Evolutionary conservation across 1,140 invertebrate species (phyloP), one percentile per base, ranked within the genome.

Genomic region (Halotydeus destructor): DNA sequence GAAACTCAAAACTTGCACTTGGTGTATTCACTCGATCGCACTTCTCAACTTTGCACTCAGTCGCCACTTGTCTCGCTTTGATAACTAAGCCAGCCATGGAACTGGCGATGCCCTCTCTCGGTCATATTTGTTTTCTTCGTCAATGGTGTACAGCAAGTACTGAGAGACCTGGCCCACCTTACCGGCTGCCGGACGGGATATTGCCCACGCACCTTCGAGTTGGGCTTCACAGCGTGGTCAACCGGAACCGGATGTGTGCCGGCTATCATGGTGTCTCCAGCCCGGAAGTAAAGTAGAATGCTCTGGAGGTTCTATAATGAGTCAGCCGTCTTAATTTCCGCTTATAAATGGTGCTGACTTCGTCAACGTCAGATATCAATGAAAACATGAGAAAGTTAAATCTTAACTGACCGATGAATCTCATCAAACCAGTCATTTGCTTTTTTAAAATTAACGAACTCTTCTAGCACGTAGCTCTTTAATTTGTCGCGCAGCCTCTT

Each of bases 161-260:
- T 93, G 3, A 68, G 75, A 47, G 78, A 79, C 54, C 69, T 93
- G 25, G 78, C 80, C 3, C 71, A 77, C 34, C 71, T 76, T 72
- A 21, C 80, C 83, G 0, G 91, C 93, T 5, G 91, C 89, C 56
- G 82, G 81, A n/a, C 98, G 67, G 4, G 63, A 57, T 75, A 88
- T 60, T 94, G 85, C 18, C 86, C 69, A 0, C 50, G 66, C 91
- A 31, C 88, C 88, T 0, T 62, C 91, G 33, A 94, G 86, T 1
- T 69, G 85, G 55, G 81, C 84, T 33, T 35, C 12, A 21, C 23
- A 3, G 11, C 18, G 12, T 32, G 26, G 6, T 27, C 31, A 18
- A 83, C 72, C 0, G 85, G 89, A 14, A 99, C 79, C 12, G 93
- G 93, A 69, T 99, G 94, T 5, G 88, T 88, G 21, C 88, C 89